phyloP scores from a whole-genome alignment of 2,797 vertebrate genomes.

The Ptychobarbus kaznakovi region DNA sequence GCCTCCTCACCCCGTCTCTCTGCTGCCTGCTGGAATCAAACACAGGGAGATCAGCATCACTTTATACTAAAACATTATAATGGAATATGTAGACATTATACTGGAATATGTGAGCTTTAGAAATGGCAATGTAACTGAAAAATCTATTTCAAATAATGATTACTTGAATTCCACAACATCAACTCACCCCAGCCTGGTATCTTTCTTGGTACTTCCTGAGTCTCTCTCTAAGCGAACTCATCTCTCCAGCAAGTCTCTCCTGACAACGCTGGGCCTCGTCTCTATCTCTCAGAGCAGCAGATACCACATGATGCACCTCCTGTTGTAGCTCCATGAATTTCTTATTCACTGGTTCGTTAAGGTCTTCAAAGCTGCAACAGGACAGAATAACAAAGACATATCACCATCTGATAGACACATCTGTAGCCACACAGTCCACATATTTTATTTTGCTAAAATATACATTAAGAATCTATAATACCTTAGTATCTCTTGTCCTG shows the following conservation, averaged over 20 bases:
- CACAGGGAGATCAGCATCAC: background rate
- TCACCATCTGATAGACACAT: background rate
- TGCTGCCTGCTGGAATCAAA: constrained; percentile 71
- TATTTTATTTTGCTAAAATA: background rate
- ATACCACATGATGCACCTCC: constrained; percentile 73
- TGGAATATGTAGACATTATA: background rate
- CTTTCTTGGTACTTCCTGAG: constrained; percentile 75
- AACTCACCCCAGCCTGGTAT: constrained; percentile 69
- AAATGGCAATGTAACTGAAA: background rate
- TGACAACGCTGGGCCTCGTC: constrained; percentile 75
- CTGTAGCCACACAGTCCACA: background rate
- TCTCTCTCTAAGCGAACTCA: constrained; percentile 74
- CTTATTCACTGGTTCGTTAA: constrained; percentile 39
- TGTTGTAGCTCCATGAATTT: constrained; percentile 79
- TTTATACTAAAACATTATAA: background rate
- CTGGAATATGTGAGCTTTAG: background rate
- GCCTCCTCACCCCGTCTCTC: constrained; percentile 75
- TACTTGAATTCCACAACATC: background rate
- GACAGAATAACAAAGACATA: constrained; percentile 6
- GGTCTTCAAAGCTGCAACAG: constrained; percentile 31
- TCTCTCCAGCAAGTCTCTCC: constrained; percentile 74
- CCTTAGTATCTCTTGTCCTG: constrained; percentile 75
- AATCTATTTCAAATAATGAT: constrained; percentile 1
- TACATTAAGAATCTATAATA: constrained; percentile 32
- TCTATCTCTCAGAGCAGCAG: constrained; percentile 71